These are phyloP conservation scores for Diceros bicornis DNA, from an alignment of 2,797 vertebrate genomes.

Conservation along the genomic window DNA sequence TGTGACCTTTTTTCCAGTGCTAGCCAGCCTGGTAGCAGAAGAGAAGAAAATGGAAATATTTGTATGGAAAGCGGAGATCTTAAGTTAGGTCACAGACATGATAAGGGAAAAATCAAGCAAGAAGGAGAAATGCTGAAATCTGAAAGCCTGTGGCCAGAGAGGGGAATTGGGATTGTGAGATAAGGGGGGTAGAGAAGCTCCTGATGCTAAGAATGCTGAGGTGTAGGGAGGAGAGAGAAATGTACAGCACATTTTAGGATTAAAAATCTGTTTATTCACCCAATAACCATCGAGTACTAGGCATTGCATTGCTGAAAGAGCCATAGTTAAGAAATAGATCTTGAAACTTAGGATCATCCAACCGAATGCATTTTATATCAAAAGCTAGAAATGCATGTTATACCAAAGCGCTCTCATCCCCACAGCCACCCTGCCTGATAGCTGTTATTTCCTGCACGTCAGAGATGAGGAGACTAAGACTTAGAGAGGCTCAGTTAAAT, in stretches of 20 bases:
- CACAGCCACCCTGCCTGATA: too few species aligned
- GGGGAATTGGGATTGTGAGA: not conserved
- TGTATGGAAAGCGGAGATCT: not conserved
- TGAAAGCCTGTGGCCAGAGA: not conserved
- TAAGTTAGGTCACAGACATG: not conserved
- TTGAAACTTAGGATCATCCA: not conserved
- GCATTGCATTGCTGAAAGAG: not conserved
- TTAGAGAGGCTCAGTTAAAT: not conserved
- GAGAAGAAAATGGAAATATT: not conserved
- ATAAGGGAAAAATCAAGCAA: rapidly evolving
- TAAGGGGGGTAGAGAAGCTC: not conserved
- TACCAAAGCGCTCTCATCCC: not conserved
- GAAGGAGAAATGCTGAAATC: not conserved
- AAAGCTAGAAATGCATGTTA: not conserved
- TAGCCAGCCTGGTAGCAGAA: not conserved
- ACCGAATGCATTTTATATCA: not conserved
- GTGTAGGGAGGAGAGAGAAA: not conserved
- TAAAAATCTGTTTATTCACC: not conserved
- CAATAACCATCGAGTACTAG: too few species aligned
- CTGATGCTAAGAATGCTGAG: too few species aligned
- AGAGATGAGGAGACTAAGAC: not conserved
- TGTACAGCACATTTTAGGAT: too few species aligned
- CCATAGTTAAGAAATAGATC: not conserved
- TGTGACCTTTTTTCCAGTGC: not conserved
- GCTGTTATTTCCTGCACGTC: too few species aligned